These are phyloP conservation scores for Darevskia nairensis DNA, from an alignment of 2,797 vertebrate species.

Conservation along the genomic window DNA sequence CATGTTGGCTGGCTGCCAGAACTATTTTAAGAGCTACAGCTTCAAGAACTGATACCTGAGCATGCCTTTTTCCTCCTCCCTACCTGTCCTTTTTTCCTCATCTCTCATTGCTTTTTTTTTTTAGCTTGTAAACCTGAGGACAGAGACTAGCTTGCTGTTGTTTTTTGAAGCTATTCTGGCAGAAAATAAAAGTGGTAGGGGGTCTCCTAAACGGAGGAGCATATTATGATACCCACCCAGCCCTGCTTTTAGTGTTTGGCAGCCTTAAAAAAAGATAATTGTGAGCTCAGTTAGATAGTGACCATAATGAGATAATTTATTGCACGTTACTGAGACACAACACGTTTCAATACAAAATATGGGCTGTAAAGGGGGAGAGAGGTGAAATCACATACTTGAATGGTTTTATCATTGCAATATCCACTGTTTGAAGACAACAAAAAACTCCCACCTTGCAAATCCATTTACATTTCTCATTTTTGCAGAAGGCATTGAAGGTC, in stretches of 20 bases:
- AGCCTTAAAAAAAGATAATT: not conserved
- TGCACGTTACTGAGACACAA: constrained; percentile 55
- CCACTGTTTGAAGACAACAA: constrained; percentile 19
- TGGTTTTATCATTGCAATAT: constrained; percentile 37
- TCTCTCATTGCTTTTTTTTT: too few species aligned
- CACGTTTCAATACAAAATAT: constrained; percentile 29
- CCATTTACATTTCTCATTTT: not conserved
- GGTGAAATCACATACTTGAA: constrained; percentile 14
- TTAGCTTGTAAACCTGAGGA: too few species aligned
- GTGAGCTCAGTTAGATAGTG: not conserved
- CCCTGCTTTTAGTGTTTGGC: not conserved
- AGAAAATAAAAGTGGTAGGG: too few species aligned
- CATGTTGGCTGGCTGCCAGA: too few species aligned
- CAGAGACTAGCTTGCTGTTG: too few species aligned
- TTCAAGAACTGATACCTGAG: too few species aligned
- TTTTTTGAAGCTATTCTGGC: too few species aligned
- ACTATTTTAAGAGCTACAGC: too few species aligned
- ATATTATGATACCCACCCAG: not conserved
- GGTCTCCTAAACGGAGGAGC: too few species aligned
- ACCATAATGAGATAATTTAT: constrained; percentile 48
- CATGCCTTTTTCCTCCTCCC: too few species aligned
- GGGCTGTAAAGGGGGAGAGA: constrained; percentile 32
- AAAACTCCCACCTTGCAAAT: constrained; percentile 53
- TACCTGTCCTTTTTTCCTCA: too few species aligned
- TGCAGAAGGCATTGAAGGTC: constrained; percentile 59